phyloP scores from a whole-genome alignment of 2,113 vertebrate species.

The Pollimyrus isidori region DNA sequence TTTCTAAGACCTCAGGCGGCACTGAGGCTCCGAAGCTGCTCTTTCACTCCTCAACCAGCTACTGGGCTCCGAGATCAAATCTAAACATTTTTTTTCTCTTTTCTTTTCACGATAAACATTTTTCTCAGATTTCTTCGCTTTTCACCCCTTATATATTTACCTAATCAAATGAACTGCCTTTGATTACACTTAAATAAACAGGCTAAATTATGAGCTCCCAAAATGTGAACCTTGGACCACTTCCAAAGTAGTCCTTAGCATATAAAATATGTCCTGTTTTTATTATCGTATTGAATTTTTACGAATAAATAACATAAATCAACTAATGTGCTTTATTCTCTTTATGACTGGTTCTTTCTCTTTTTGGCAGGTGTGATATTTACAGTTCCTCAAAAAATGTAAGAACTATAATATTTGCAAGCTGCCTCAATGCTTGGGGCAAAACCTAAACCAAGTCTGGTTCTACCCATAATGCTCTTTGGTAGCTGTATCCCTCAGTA shows the following conservation, averaged over 20 bases:
- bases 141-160: neutral
- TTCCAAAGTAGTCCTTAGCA: neutral
- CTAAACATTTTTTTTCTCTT: neutral
- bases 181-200: neutral
- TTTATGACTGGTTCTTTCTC: neutral
- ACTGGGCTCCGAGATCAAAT: neutral
- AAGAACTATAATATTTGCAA: neutral
- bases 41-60: neutral
- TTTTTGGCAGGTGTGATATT: neutral
- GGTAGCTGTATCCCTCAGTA: neutral
- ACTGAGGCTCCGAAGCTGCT: neutral
- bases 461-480: neutral
- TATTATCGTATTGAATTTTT: neutral
- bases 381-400: neutral
- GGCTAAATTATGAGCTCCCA: neutral
- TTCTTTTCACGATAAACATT: neutral
- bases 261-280: conserved; percentile 6
- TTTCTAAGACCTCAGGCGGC: conserved; percentile 16
- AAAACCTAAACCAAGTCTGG: neutral
- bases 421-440: neutral
- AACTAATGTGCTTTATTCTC: neutral
- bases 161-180: neutral
- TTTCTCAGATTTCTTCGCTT: neutral
- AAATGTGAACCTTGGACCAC: neutral
- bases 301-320: neutral